Percentiles rank a stretch among this genome's conserved stretches.
Conservation (phyloP, 2,113 vertebrate genomes). For the Stigmatopora nigra region DNA sequence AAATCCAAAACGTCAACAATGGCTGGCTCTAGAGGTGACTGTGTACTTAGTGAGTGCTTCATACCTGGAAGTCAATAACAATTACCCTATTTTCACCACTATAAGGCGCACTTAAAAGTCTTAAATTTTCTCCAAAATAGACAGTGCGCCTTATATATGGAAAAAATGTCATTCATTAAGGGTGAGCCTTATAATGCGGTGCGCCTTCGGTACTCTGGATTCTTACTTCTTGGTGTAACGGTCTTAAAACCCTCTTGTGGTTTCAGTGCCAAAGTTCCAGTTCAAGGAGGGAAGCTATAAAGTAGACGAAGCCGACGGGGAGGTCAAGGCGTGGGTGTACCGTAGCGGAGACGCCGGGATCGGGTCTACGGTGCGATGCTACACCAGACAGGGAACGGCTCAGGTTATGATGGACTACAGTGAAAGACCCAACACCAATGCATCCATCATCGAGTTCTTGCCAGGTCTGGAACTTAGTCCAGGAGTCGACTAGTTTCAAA, state of each 20-base stretch:
- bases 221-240: not conserved
- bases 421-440: constrained; percentile 75
- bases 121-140: too few species aligned
- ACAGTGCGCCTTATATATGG: too few species aligned
- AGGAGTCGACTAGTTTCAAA: not conserved
- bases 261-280: constrained; percentile 73
- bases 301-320: constrained; percentile 71
- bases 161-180: too few species aligned
- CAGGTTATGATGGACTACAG: constrained; percentile 77
- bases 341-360: constrained; percentile 71
- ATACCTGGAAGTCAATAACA: too few species aligned
- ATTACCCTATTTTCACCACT: too few species aligned
- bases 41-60: too few species aligned
- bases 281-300: constrained; percentile 70
- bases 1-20: too few species aligned
- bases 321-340: constrained; percentile 63
- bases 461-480: constrained; percentile 57
- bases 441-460: constrained; percentile 69
- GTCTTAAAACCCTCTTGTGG: constrained; percentile 2
- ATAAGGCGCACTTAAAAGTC: too few species aligned
- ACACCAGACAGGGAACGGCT: constrained; percentile 76
- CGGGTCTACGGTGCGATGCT: constrained; percentile 68
- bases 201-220: too few species aligned
- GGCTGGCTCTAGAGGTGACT: too few species aligned
- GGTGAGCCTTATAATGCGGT: too few species aligned